These are phyloP conservation scores for Willisornis vidua DNA, from an alignment of 2,113 vertebrate species.

Conservation along the genomic window DNA sequence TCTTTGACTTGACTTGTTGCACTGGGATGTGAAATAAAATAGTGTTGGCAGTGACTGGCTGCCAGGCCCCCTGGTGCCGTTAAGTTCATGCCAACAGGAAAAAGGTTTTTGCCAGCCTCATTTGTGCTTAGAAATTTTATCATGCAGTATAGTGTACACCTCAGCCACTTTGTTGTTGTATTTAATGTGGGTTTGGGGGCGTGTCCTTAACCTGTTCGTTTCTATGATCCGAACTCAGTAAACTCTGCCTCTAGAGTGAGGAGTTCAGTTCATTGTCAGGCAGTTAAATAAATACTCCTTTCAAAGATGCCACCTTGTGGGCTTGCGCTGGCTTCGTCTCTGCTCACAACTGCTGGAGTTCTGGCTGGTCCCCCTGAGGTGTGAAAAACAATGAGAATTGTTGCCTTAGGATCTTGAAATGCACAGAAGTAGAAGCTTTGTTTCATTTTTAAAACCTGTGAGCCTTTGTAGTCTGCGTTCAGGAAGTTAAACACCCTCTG, in stretches of 20 bases:
- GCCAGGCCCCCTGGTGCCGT: neutral
- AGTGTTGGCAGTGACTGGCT: neutral
- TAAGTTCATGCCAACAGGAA: neutral
- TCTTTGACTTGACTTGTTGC: neutral
- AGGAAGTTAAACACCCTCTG: neutral
- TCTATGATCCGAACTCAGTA: neutral
- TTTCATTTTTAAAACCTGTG: neutral
- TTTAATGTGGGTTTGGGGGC: neutral
- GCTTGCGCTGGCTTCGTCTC: neutral
- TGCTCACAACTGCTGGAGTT: neutral
- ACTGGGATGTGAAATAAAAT: neutral
- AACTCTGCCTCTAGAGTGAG: neutral
- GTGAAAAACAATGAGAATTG: neutral
- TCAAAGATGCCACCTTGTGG: neutral
- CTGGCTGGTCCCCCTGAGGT: fast-evolving
- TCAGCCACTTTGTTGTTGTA: neutral
- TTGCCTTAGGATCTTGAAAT: neutral
- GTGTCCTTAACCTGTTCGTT: neutral
- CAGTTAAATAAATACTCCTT: neutral
- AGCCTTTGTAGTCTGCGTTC: neutral
- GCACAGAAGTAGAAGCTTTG: neutral
- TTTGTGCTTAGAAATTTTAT: neutral
- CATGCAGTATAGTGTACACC: neutral
- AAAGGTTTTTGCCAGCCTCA: neutral
- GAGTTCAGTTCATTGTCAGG: neutral